Evolutionary conservation across 2,888 invertebrate species (phyloP), one percentile per base, ranked within the genome.

Genomic region (Eristalis pertinax): DNA sequence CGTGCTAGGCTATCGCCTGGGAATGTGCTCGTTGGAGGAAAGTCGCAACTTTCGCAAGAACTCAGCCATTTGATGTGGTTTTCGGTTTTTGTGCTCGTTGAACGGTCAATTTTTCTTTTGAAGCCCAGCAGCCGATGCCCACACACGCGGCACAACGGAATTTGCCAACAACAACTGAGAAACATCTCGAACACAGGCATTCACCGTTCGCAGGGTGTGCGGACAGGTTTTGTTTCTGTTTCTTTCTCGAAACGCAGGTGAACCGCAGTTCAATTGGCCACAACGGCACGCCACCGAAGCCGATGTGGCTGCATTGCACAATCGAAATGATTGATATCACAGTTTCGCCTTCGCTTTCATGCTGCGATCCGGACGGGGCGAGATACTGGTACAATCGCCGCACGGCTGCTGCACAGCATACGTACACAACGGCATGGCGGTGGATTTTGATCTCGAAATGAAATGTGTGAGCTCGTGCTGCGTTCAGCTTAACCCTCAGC

Each of bases 261-360:
- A 50, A 50, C 50, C 19, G 50, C 50, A 50, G 50, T 50, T 50
- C 50, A 72, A 58, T 73, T 77, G 68, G 84, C 74, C 74, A 65
- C 69, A 65, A 22, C 41, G 5, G 62, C 64, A 35, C 41, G 13
- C 43, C 64, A 50, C 64, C 41, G 29, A 77, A 67, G 38, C 38
- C 10, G 50, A 19, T 50, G 50, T 26, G 50, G n/a, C n/a, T 35
- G 67, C 72, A 73, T 86, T 86, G 62, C 82, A 74, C 78, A 86
- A 86, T 77, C 69, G 50, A 22, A 74, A 78, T 86, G 85, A 86
- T 86, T 86, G 74, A 82, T 86, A 74, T 74, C 82, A 32, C 38
- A 64, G 67, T 77, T 82, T 60, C n/a, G 35, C 29, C 15, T 68
- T 8, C 43, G 60, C 69, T 56, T 41, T 68, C 70, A 3, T 32